Evolutionary conservation across 2,888 invertebrate genomes (phyloP).

Genomic region (Euphydryas editha): DNA sequence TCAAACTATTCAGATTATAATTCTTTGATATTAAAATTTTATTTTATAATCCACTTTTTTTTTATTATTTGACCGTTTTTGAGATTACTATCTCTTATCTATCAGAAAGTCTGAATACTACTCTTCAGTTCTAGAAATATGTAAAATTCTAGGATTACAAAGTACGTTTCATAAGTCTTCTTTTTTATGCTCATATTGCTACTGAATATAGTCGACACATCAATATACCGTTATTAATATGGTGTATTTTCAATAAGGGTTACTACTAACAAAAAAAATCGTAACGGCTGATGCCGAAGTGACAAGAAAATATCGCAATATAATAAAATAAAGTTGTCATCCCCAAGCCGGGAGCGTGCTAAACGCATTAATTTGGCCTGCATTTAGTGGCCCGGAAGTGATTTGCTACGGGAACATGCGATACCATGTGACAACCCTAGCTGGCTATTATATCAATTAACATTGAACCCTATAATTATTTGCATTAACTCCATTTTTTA

Average conservation of each 20-base stretch:
- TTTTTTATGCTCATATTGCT: background rate
- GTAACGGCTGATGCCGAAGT: conserved; percentile 64
- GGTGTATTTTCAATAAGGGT: background rate
- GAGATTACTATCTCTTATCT: too few species aligned
- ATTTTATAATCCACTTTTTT: too few species aligned
- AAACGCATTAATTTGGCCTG: conserved; percentile 84
- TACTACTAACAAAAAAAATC: conserved; percentile 40
- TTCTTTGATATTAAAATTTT: too few species aligned
- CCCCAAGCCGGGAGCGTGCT: conserved; percentile 81
- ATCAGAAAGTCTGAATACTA: too few species aligned
- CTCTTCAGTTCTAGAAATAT: too few species aligned
- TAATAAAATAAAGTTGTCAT: conserved; percentile 84
- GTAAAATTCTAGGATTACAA: too few species aligned
- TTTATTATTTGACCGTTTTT: too few species aligned
- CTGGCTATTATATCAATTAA: conserved; percentile 51
- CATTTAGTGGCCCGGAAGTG: conserved; percentile 83
- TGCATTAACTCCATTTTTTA: conserved; percentile 51
- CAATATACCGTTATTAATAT: background rate
- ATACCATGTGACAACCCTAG: conserved; percentile 67
- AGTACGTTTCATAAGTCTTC: too few species aligned
- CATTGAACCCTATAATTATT: conserved; percentile 56
- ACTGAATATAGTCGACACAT: background rate
- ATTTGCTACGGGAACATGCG: conserved; percentile 82
- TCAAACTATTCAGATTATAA: too few species aligned
- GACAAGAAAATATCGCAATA: conserved; percentile 80